These are phyloP conservation scores for Eospalax fontanierii DNA, from an alignment of 2,797 vertebrate genomes.

Conservation along the genomic window DNA sequence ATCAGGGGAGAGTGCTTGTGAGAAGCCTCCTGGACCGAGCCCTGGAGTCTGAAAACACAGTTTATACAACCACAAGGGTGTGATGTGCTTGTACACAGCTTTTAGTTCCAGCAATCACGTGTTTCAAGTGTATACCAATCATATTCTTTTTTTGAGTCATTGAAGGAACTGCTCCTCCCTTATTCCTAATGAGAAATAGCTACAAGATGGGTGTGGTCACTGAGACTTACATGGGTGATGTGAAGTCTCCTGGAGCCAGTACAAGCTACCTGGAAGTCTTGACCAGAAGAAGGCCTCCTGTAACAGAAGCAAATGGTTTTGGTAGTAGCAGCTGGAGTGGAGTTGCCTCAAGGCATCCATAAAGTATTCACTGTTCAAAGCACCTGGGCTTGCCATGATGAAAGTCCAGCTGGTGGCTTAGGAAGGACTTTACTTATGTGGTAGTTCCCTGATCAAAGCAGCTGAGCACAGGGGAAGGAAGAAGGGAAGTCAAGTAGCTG, in stretches of 20 bases:
- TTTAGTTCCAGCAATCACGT: not conserved
- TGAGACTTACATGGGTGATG: not conserved
- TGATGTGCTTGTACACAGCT: not conserved
- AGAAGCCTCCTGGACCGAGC: not conserved
- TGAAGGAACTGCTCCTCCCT: not conserved
- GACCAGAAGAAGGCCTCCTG: not conserved
- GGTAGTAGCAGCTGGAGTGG: not conserved
- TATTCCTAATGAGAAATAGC: not conserved
- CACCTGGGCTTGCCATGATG: not conserved
- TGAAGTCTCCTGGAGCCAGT: not conserved
- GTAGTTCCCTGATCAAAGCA: not conserved
- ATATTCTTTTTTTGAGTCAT: not conserved
- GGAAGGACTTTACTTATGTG: not conserved
- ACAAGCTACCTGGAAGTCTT: not conserved
- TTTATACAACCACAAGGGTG: not conserved
- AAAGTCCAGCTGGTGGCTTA: not conserved
- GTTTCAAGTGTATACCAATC: not conserved
- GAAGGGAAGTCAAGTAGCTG: not conserved
- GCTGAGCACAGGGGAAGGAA: not conserved
- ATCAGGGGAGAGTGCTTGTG: not conserved
- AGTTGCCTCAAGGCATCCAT: not conserved
- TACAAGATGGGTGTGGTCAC: not conserved
- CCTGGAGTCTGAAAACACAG: not conserved
- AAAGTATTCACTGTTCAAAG: not conserved
- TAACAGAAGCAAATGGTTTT: not conserved